Percentiles rank a stretch among this genome's conserved stretches.
Evolutionary conservation across 1,140 invertebrate genomes (phyloP).

Genomic region (Trachymyrmex cornetzi): DNA sequence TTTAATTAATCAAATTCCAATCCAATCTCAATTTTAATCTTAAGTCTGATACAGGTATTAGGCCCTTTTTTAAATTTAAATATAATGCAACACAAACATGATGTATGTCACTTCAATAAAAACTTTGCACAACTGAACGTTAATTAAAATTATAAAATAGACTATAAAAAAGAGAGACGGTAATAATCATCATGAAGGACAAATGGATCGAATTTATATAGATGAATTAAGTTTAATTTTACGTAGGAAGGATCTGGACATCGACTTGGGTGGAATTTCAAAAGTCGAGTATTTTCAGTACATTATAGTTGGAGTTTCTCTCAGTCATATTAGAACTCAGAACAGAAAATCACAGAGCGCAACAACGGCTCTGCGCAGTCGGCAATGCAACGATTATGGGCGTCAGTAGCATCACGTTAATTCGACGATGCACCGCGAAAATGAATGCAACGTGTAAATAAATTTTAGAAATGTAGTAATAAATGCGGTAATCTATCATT

Average conservation of each 20-base stretch:
- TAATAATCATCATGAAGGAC: neutral
- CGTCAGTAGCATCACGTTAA: neutral
- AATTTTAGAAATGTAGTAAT: neutral
- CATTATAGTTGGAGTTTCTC: neutral
- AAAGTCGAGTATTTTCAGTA: neutral
- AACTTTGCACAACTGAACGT: neutral
- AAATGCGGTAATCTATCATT: neutral
- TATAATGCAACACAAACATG: neutral
- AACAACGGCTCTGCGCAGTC: neutral
- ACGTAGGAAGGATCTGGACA: neutral
- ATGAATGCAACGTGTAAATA: neutral
- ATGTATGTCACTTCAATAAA: neutral
- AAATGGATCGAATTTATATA: constrained; percentile 26
- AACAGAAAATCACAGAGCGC: neutral
- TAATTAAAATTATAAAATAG: neutral
- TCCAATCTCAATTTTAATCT: too few relatives aligned
- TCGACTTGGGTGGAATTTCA: constrained; percentile 16
- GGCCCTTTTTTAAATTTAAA: neutral
- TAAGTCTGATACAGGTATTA: too few relatives aligned
- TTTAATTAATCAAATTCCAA: too few relatives aligned
- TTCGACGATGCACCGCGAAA: neutral
- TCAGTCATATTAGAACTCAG: constrained; percentile 13
- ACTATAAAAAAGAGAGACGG: neutral
- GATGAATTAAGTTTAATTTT: constrained; percentile 26
- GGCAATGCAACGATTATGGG: neutral